Evolutionary conservation across 2,113 vertebrate genomes (phyloP).

Genomic region (Gasterosteus nipponicus): DNA sequence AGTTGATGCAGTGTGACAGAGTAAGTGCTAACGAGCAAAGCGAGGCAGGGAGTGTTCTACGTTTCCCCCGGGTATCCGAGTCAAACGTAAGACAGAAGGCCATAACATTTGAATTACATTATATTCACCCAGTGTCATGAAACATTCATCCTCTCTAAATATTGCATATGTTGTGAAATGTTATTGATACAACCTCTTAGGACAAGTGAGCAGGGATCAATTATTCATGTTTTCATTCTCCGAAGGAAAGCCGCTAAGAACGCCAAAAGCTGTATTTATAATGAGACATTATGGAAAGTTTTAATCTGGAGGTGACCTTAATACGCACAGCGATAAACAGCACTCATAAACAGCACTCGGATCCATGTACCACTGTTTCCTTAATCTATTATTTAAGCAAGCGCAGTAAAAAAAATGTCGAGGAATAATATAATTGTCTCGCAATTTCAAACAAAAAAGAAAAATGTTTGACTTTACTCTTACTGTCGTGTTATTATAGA

Average conservation of each 20-base stretch:
- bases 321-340: not conserved
- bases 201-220: conserved; percentile 28
- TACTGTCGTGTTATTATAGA: not conserved
- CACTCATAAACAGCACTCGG: too few species aligned
- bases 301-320: not conserved
- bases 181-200: conserved; percentile 22
- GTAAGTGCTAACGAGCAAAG: conserved; percentile 42
- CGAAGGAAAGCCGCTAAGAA: conserved; percentile 1
- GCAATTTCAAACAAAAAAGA: not conserved
- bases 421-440: not conserved
- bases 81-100: conserved; percentile 39
- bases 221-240: conserved; percentile 2
- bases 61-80: conserved; percentile 18
- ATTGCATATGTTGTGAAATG: conserved; percentile 54
- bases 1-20: conserved; percentile 34
- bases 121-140: conserved; percentile 50
- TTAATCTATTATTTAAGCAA: not conserved
- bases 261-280: not conserved
- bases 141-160: conserved; percentile 54
- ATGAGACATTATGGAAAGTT: not conserved
- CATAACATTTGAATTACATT: conserved; percentile 30
- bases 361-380: not conserved
- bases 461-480: not conserved
- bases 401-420: not conserved
- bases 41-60: conserved; percentile 11